phyloP scores from a whole-genome alignment of 2,888 invertebrate species.

The Pteria penguin region DNA sequence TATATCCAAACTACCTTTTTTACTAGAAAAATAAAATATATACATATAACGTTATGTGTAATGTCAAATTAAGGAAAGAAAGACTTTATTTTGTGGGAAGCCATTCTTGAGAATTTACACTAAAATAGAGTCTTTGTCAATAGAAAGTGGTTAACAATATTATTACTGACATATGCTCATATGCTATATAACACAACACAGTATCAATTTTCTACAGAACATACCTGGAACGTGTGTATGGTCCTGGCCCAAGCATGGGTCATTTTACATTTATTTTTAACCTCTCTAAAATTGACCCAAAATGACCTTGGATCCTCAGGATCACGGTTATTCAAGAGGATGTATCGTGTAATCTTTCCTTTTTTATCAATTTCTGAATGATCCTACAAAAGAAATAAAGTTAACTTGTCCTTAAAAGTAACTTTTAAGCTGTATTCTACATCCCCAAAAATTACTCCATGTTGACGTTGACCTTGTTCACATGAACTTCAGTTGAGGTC shows the following conservation, averaged over 20 bases:
- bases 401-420: background rate
- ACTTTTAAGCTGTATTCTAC: background rate
- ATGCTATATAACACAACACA: background rate
- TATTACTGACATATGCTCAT: no score
- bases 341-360: constrained; percentile 40
- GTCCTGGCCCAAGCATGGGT: constrained; percentile 76
- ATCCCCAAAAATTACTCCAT: no score
- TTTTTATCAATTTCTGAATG: constrained; percentile 22
- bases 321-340: constrained; percentile 63
- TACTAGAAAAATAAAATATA: no score
- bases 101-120: no score
- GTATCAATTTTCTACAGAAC: background rate
- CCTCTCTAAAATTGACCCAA: constrained; percentile 58
- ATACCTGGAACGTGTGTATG: constrained; percentile 77
- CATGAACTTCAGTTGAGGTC: no score
- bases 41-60: no score
- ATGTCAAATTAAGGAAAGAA: no score
- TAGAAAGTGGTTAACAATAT: no score
- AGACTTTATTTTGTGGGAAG: no score
- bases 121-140: no score
- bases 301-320: constrained; percentile 53
- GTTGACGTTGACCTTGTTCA: no score
- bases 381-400: constrained; percentile 22
- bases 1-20: no score
- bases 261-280: constrained; percentile 65